Percentiles rank a stretch among this genome's conserved stretches.
Conservation (phyloP, 2,797 vertebrate genomes). For the Eulemur coronatus region DNA sequence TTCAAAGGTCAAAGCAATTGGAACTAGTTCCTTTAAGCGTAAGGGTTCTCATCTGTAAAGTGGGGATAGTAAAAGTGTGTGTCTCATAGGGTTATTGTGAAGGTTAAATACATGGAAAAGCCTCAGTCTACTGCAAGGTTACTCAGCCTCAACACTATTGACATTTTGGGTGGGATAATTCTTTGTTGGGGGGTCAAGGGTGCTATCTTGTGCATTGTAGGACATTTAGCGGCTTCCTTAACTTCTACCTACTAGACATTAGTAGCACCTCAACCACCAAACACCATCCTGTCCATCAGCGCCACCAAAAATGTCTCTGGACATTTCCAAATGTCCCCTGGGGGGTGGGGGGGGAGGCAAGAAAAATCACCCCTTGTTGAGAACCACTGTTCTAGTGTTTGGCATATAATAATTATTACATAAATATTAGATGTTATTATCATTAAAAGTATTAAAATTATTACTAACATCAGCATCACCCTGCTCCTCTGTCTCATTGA, state of each 20-base stretch:
- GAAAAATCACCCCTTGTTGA: background rate
- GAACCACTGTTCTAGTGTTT: background rate
- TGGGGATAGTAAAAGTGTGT: background rate
- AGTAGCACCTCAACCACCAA: background rate
- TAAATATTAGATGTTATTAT: background rate
- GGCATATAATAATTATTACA: background rate
- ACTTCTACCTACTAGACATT: background rate
- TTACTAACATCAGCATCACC: background rate
- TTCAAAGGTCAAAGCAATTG: background rate
- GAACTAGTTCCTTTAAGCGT: background rate
- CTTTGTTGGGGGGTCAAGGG: background rate
- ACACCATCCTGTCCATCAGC: no score
- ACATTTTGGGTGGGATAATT: background rate
- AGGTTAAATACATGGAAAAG: background rate
- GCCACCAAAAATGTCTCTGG: background rate
- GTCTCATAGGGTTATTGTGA: background rate
- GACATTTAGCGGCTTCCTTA: background rate
- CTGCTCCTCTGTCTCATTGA: background rate
- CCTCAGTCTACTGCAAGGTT: background rate
- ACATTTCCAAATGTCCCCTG: background rate
- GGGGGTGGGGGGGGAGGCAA: accelerated
- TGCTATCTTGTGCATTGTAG: background rate
- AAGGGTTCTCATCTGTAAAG: background rate
- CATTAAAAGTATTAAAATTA: background rate
- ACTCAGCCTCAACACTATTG: no score